Base-by-base conservation (phyloP, 2,113 vertebrate genomes). In the Enhydra lutris region DNA sequence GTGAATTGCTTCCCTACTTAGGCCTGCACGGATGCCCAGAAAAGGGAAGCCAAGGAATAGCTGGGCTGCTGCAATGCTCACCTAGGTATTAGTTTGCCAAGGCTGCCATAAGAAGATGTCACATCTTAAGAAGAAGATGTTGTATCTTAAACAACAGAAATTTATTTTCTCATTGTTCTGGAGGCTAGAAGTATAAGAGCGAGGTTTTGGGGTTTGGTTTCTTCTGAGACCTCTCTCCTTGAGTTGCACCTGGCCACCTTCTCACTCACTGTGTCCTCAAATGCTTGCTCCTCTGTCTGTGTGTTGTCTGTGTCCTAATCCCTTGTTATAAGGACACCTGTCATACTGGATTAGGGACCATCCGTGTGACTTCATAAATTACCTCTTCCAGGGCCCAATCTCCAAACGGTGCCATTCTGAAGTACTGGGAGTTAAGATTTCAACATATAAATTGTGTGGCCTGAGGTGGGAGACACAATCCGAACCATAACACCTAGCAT, bases 271-370 rank as follows among this genome's bases (percentile, higher is more conserved):
- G 6, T n/a, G 0, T 34, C 15, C 59, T 73, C 24, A 1, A 39
- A 67, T 18, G 2, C 3, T 55, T 1, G 1, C 3, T 6, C 9
- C 11, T 71, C 14, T 0, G 9, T 29, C 52, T 84, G 24, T 20
- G 14, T 34, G 29, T 42, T 34, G 6, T 84, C 52, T 81, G 18
- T 45, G 18, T 21, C 45, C 39, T 83, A 42, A 42, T 12, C 71
- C 42, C 34, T 89, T 88, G 26, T 85, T 92, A 52, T 17, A 83
- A 90, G 69, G 61, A 90, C 21, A 45, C 34, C n/a, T 29, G 39
- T 74, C 24, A 31, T 52, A 34, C 3, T 87, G 61, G 24, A 80
- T 84, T 55, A 86, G 50, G 21, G 17, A 18, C 52, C 36, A 76
- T 63, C 42, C 47, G 45, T 20, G 55, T 74, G 61, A 34, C n/a